Percentiles rank a stretch among this genome's conserved stretches.
Conservation (phyloP, 2,113 vertebrate species). For the Oncorhynchus nerka region DNA sequence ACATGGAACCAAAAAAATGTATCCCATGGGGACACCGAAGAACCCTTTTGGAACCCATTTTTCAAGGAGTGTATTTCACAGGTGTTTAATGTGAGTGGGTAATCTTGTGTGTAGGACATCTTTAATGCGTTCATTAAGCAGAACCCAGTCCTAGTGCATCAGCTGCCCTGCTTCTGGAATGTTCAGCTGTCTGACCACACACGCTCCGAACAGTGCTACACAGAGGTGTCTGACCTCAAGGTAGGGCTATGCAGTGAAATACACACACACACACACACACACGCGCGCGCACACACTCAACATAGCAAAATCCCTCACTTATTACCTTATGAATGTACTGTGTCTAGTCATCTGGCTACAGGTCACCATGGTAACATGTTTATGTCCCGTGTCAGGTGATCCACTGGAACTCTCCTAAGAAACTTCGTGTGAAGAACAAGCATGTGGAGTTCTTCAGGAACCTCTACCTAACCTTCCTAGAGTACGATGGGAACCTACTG, state of each 20-base stretch:
- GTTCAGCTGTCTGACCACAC: conserved; percentile 94
- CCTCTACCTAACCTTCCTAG: conserved; percentile 89
- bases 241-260: conserved; percentile 46
- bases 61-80: neutral
- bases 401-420: conserved; percentile 97
- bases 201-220: conserved; percentile 89
- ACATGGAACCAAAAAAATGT: too few species aligned
- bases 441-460: conserved; percentile 91
- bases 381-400: conserved; percentile 79
- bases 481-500: conserved; percentile 87
- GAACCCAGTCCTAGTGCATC: conserved; percentile 82
- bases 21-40: too few species aligned
- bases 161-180: conserved; percentile 92
- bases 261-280: neutral
- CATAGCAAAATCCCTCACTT: neutral
- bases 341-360: neutral
- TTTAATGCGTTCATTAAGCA: conserved; percentile 92
- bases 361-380: conserved; percentile 1
- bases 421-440: conserved; percentile 91
- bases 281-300: neutral
- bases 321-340: too few species aligned
- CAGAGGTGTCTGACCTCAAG: conserved; percentile 88
- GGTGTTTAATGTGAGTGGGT: neutral
- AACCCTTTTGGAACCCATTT: too few species aligned
- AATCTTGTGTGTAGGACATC: conserved; percentile 80